Evolutionary conservation across 2,888 invertebrate species (phyloP).

Genomic region (Caenorhabditis doughertyi): DNA sequence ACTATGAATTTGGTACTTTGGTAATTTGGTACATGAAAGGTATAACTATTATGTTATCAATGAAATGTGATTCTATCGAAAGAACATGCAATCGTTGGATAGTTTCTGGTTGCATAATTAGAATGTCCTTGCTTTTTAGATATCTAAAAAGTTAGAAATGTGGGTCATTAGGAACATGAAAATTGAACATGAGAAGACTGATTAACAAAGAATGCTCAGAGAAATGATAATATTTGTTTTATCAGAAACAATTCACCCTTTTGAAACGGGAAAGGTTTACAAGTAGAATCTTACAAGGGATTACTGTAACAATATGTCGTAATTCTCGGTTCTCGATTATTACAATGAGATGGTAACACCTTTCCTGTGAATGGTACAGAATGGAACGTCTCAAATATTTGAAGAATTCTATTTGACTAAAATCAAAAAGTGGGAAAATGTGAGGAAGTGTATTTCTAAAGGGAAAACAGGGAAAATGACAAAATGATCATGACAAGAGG

Average conservation of each 20-base stretch:
- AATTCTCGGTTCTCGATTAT: constrained; percentile 47
- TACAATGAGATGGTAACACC: constrained; percentile 15
- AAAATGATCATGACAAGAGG: constrained; percentile 52
- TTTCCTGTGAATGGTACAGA: neutral
- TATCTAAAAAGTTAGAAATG: constrained; percentile 19
- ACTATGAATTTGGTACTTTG: too few species aligned
- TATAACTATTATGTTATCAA: too few species aligned
- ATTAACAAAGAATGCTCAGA: neutral
- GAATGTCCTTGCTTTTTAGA: constrained; percentile 29
- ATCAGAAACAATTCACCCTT: too few species aligned
- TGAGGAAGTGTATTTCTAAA: constrained; percentile 2
- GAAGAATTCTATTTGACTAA: constrained; percentile 6
- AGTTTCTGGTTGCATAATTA: constrained; percentile 16
- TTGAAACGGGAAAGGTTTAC: too few species aligned
- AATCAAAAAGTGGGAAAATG: constrained; percentile 10
- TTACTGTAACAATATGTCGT: constrained; percentile 48
- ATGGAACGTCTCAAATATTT: constrained; percentile 50
- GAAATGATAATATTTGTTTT: too few species aligned
- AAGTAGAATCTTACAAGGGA: constrained; percentile 7
- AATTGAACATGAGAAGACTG: neutral
- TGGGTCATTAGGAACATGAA: constrained; percentile 12
- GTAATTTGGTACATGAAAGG: too few species aligned
- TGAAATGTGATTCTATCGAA: constrained; percentile 3
- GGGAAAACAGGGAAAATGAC: constrained; percentile 52
- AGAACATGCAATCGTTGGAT: constrained; percentile 19